phyloP scores from a whole-genome alignment of 2,113 vertebrate genomes.

The Phalacrocorax carbo region DNA sequence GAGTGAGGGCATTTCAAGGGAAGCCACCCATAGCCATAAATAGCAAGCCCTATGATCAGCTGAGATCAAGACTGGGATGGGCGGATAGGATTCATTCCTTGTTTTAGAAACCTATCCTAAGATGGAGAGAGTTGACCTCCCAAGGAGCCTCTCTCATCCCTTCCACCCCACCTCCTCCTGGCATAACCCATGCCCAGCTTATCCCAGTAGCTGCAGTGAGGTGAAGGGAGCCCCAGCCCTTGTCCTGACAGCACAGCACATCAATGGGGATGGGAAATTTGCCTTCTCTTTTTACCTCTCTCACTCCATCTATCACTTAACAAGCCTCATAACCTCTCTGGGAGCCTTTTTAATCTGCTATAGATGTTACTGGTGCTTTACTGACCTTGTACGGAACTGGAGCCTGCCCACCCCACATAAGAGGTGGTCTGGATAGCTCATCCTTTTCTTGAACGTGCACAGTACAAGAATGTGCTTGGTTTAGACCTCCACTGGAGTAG shows the following conservation, averaged over 20 bases:
- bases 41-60: neutral
- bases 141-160: neutral
- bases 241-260: neutral
- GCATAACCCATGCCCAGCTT: neutral
- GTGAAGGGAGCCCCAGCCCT: neutral
- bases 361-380: neutral
- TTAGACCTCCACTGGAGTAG: fast-evolving
- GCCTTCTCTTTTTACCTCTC: neutral
- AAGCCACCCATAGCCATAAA: neutral
- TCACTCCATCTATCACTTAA: neutral
- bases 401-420: neutral
- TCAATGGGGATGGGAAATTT: neutral
- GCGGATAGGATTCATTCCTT: neutral
- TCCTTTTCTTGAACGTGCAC: neutral
- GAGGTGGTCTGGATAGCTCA: neutral
- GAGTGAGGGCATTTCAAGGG: neutral
- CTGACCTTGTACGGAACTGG: neutral
- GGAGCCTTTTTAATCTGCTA: neutral
- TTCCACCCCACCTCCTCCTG: neutral
- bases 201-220: neutral
- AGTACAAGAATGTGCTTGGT: neutral
- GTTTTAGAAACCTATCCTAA: neutral
- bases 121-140: neutral
- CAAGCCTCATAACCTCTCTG: neutral
- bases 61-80: neutral